A percentile compares a stretch with the other conserved stretches of the same genome.
Conservation (phyloP, 2,888 invertebrate species). For the Conchocele bisecta region DNA sequence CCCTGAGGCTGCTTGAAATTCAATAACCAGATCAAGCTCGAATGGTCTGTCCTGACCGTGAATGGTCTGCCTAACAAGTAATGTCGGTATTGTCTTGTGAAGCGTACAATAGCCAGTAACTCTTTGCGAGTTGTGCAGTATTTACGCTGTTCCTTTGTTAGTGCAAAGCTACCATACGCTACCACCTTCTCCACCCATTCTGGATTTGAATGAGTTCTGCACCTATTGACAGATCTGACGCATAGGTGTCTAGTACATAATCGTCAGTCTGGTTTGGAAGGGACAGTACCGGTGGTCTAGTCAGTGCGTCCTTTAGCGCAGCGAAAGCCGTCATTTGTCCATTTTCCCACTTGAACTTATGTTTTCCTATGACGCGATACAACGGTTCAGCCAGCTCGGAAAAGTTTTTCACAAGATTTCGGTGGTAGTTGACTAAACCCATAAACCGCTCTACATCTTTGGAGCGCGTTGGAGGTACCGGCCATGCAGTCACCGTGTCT, state of each 20-base stretch:
- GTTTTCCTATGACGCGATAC: conserved; percentile 25
- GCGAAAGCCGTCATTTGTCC: conserved; percentile 24
- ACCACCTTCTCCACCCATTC: too few relatives aligned
- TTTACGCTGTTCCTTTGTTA: conserved; percentile 15
- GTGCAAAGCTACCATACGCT: conserved; percentile 11
- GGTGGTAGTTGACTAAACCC: conserved; percentile 49
- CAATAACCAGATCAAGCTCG: conserved; percentile 25
- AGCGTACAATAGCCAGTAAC: conserved; percentile 33
- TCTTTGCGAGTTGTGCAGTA: conserved; percentile 46
- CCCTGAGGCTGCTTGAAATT: conserved; percentile 19
- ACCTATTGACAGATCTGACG: conserved; percentile 34
- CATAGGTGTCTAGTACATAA: conserved; percentile 37
- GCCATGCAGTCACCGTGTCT: conserved; percentile 18
- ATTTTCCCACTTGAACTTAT: conserved; percentile 26
- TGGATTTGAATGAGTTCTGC: conserved; percentile 24
- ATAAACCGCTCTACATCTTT: conserved; percentile 44
- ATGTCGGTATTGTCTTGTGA: conserved; percentile 24
- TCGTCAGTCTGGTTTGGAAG: conserved; percentile 19
- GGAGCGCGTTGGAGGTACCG: conserved; percentile 9
- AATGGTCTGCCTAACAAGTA: conserved; percentile 38
- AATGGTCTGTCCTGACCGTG: conserved; percentile 28
- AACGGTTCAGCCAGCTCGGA: conserved; percentile 39
- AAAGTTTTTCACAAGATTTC: conserved; percentile 36
- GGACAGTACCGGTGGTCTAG: conserved; percentile 21
- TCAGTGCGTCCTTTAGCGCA: conserved; percentile 3